Base-by-base conservation (phyloP, 2,113 vertebrate genomes). In the Lepus timidus region DNA sequence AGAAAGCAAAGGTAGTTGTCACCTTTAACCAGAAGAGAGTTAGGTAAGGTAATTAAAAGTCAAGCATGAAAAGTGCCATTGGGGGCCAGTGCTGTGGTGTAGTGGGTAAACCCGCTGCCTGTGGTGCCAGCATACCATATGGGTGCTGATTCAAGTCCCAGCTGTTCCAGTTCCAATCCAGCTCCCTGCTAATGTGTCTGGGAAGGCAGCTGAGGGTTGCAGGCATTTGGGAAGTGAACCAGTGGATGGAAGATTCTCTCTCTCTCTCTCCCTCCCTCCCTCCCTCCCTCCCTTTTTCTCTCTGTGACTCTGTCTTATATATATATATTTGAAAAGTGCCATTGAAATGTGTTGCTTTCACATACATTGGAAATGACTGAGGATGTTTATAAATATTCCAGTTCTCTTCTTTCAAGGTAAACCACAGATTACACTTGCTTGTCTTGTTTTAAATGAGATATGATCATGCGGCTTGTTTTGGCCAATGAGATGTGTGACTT, bases 21-120 rank as follows among this genome's bases (percentile, higher is more conserved):
- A 39, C 62, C 22, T 85, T 90, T 9, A 90, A 81, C n/a, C 68
- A 95, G 23, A 25, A 52, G 3, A 61, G 9, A 31, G 16, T 64
- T 52, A 74, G 36, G 19, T 6, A 94, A 93, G 31, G 3, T n/a
- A 33, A 70, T 27, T 95, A 88, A 93, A 95, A 95, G 23, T 64
- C 51, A 96, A 93, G 23, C 29, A 76, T 55, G 12, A 39, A 75
- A 58, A 16, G 44, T 44, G 44, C 44, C 44, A 44, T 44, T 44
- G 44, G 44, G 44, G 44, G 44, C 44, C 44, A 44, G 44, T 44
- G 44, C 44, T 44, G 44, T 44, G 44, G 44, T 44, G 44, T 44
- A 44, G 44, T 44, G 44, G 44, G 44, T 44, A 44, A 44, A 44
- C 44, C 44, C 7, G 6, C 44, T 44, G 44, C 44, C 44, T 44